These are phyloP conservation scores for Hyperopisus bebe DNA, from an alignment of 2,113 vertebrate genomes.

Conservation along the genomic window DNA sequence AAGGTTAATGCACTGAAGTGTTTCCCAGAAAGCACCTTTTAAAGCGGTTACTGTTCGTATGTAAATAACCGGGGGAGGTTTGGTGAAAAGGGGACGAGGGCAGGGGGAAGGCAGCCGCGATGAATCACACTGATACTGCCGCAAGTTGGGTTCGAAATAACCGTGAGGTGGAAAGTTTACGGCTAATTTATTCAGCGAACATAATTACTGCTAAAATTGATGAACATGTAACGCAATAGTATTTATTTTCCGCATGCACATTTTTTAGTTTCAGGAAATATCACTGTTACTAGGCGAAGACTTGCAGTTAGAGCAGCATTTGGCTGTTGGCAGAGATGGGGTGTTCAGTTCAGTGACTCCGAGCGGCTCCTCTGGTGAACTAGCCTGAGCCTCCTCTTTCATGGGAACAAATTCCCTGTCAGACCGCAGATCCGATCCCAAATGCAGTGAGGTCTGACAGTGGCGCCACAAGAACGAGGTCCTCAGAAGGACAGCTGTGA, in stretches of 20 bases:
- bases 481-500: slow-evolving; percentile 70
- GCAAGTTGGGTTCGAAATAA: background rate
- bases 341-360: slow-evolving; percentile 11
- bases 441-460: slow-evolving; percentile 84
- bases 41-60: background rate
- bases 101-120: background rate
- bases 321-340: background rate
- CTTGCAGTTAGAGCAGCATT: background rate
- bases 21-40: background rate
- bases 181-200: background rate
- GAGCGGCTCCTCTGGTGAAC: slow-evolving; percentile 65
- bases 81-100: background rate
- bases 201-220: background rate
- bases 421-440: slow-evolving; percentile 66
- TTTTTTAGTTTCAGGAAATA: background rate
- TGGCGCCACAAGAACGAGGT: slow-evolving; percentile 84
- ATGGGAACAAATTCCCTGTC: slow-evolving; percentile 87
- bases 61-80: background rate
- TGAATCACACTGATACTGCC: background rate
- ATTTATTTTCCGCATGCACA: background rate
- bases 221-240: background rate
- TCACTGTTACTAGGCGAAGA: background rate
- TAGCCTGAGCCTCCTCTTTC: slow-evolving; percentile 78
- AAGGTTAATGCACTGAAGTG: slow-evolving; percentile 28
- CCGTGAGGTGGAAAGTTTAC: background rate